Evolutionary conservation across 2,888 invertebrate species (phyloP).

Genomic region (Zonitis immaculata): DNA sequence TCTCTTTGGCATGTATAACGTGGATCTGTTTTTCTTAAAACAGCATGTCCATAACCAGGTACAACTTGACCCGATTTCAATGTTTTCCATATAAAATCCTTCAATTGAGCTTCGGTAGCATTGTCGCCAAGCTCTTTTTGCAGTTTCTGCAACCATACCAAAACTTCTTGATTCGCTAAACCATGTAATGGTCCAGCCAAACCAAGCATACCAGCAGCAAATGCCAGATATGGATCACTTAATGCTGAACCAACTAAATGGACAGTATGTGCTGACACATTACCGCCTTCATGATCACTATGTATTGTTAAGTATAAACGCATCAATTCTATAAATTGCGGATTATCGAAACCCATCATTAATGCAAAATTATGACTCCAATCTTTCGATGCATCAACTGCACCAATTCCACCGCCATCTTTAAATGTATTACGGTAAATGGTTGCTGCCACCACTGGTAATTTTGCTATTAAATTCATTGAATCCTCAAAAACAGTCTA

Average conservation of each 20-base stretch:
- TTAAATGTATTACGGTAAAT: conserved; percentile 87
- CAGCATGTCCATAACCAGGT: conserved; percentile 95
- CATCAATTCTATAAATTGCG: conserved; percentile 84
- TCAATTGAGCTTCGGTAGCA: conserved; percentile 84
- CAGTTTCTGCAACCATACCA: conserved; percentile 90
- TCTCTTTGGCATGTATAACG: conserved; percentile 91
- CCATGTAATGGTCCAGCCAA: conserved; percentile 95
- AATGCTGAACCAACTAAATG: conserved; percentile 92
- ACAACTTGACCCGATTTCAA: conserved; percentile 95
- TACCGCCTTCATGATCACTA: conserved; percentile 95
- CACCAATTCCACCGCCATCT: conserved; percentile 81
- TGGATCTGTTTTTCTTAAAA: conserved; percentile 90
- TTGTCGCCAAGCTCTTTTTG: conserved; percentile 79
- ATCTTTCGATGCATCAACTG: conserved; percentile 84
- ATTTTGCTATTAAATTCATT: conserved; percentile 91
- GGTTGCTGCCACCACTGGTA: conserved; percentile 90
- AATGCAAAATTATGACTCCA: conserved; percentile 89
- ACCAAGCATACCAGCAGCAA: conserved; percentile 90
- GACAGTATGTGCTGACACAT: conserved; percentile 91
- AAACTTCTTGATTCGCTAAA: conserved; percentile 85
- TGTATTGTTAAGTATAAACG: conserved; percentile 91
- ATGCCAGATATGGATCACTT: conserved; percentile 90
- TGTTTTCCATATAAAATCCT: conserved; percentile 97
- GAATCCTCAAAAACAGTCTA: conserved; percentile 91
- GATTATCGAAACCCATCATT: conserved; percentile 86